A percentile compares a stretch with the other conserved stretches of the same genome.
phyloP scores from a whole-genome alignment of 2,888 invertebrate genomes.

The Sialis fuliginosa region DNA sequence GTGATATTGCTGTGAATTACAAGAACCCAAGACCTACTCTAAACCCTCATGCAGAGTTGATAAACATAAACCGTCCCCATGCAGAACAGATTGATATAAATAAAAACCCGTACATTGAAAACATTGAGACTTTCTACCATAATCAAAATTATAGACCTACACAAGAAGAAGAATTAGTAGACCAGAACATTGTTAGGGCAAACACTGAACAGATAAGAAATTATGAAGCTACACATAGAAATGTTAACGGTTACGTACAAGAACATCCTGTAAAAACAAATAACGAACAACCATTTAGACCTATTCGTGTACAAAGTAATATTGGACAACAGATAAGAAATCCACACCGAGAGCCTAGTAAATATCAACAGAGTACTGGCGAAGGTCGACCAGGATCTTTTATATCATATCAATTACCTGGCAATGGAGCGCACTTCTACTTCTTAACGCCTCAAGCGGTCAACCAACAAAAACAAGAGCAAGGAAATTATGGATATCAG shows the following conservation, averaged over 20 bases:
- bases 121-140: background rate
- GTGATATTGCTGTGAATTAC: slow-evolving; percentile 39
- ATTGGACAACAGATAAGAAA: slow-evolving; percentile 8
- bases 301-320: slow-evolving; percentile 7
- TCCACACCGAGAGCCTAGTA: slow-evolving; percentile 13
- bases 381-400: slow-evolving; percentile 38
- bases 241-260: slow-evolving; percentile 9
- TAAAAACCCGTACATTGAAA: background rate
- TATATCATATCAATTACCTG: slow-evolving; percentile 55
- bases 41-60: slow-evolving; percentile 40
- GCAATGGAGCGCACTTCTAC: slow-evolving; percentile 61
- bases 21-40: slow-evolving; percentile 35
- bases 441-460: slow-evolving; percentile 55
- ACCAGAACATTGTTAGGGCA: background rate
- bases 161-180: background rate
- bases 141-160: background rate
- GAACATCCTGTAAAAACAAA: slow-evolving; percentile 9
- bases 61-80: slow-evolving; percentile 14
- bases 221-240: background rate
- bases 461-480: slow-evolving; percentile 17
- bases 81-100: slow-evolving; percentile 4
- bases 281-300: slow-evolving; percentile 9
- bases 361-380: slow-evolving; percentile 19
- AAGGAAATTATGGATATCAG: slow-evolving; percentile 15
- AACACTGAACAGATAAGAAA: background rate